Evolutionary conservation across 2,888 invertebrate genomes (phyloP), one percentile per base, ranked within the genome.

Genomic region (Drosophila eohydei): DNA sequence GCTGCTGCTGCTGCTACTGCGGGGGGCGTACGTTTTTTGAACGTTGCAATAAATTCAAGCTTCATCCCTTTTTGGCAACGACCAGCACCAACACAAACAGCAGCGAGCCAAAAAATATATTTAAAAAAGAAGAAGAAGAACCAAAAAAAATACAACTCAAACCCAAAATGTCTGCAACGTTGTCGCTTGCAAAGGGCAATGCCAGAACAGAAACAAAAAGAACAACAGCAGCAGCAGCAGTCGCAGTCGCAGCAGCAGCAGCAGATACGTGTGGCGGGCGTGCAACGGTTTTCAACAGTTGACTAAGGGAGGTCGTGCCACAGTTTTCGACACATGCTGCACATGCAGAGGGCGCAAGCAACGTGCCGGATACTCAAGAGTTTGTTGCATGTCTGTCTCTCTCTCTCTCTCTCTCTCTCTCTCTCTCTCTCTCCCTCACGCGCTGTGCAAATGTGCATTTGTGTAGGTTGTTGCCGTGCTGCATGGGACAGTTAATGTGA

Each of bases 61-160:
- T 83, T 89, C 90, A 89, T 88, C 83, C 90, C 90, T 76, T 84
- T 81, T 88, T 59, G 84, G 69, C 84, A 80, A 83, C 84, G 84
- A 80, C 78, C 81, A 80, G 73, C 80, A 83, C 69, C 81, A 80
- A 80, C 84, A 83, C 51, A 68, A 66, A 65, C 65, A 57, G 64
- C 81, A 80, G 56, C 74, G 78, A 81, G 84, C 74, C 66, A 59
- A 60, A 52, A 46, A 50, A 41, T 16, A 32, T n/a, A 60, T 40
- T 34, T 14, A 4, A 16, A 46, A 32, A 41, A 16, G 30, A 43
- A 21, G 30, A 46, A 50, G 14, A 12, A 34, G 50, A 21, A 54
- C n/a, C n/a, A n/a, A 48, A 21, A 66, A 71, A 63, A 61, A 63
- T 40, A 66, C 66, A 80, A 78, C 84, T 72, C 85, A 87, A 70